These are phyloP conservation scores for Nasonia vitripennis DNA, from an alignment of 1,140 invertebrate species.

Conservation along the genomic window DNA sequence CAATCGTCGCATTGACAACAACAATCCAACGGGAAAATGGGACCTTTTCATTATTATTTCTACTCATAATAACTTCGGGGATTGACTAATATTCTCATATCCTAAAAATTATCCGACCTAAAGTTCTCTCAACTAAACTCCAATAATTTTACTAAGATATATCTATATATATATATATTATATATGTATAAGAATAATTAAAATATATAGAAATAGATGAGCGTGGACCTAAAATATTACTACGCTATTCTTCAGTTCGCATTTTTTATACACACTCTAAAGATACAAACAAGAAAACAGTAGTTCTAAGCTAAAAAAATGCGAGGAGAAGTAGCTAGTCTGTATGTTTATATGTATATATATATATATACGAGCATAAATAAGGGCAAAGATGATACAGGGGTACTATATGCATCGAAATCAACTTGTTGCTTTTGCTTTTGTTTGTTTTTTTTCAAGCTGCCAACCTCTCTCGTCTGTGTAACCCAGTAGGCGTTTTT, in stretches of 20 bases:
- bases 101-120: conserved; percentile 44
- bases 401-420: conserved; percentile 70
- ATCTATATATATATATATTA: not conserved
- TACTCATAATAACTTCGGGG: conserved; percentile 34
- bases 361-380: conserved; percentile 49
- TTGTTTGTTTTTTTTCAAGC: conserved; percentile 59
- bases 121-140: conserved; percentile 25
- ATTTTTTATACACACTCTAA: not conserved
- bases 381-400: conserved; percentile 55
- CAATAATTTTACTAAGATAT: conserved; percentile 38
- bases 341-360: conserved; percentile 5
- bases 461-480: conserved; percentile 90
- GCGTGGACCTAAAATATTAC: conserved; percentile 64
- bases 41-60: conserved; percentile 24
- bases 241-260: conserved; percentile 33
- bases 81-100: conserved; percentile 30
- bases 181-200: conserved; percentile 19
- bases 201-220: conserved; percentile 57
- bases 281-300: not conserved
- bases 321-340: conserved; percentile 49
- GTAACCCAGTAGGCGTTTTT: conserved; percentile 94
- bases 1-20: conserved; percentile 24
- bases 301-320: not conserved
- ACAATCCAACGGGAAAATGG: conserved; percentile 14
- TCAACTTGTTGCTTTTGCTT: conserved; percentile 60